phyloP scores from a whole-genome alignment of 2,113 vertebrate genomes.

The Scophthalmus maximus region DNA sequence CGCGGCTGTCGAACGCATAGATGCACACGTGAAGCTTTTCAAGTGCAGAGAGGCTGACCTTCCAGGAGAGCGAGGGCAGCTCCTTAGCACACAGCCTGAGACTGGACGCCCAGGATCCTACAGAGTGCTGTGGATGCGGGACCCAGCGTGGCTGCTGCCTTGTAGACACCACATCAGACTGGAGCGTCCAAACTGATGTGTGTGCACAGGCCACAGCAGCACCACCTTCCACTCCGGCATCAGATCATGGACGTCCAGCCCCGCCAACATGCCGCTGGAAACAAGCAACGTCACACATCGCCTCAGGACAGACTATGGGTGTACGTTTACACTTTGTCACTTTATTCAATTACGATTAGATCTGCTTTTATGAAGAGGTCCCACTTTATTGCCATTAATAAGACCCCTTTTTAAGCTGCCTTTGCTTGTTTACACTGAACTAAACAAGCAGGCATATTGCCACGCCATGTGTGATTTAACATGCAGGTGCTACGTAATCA shows the following conservation, averaged over 20 bases:
- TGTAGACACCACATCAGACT: constrained; percentile 65
- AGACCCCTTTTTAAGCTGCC: background rate
- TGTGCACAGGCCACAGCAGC: constrained; percentile 62
- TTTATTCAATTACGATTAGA: constrained; percentile 37
- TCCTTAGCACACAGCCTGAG: constrained; percentile 77
- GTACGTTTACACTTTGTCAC: constrained; percentile 12
- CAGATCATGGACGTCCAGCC: constrained; percentile 45
- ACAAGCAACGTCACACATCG: constrained; percentile 52
- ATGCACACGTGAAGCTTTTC: constrained; percentile 76
- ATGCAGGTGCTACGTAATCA: background rate
- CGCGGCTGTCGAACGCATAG: constrained; percentile 64
- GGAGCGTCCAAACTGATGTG: constrained; percentile 57
- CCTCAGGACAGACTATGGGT: constrained; percentile 40
- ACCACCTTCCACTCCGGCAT: constrained; percentile 51
- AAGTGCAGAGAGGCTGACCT: constrained; percentile 79
- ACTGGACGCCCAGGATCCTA: constrained; percentile 71
- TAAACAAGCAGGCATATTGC: background rate
- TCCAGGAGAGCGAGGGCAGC: constrained; percentile 72
- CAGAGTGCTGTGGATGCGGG: constrained; percentile 68
- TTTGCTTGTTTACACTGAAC: background rate
- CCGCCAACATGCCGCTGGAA: constrained; percentile 47
- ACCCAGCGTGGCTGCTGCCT: constrained; percentile 67
- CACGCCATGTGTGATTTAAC: background rate
- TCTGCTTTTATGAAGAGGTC: background rate
- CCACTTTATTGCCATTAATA: background rate